Evolutionary conservation across 2,888 invertebrate species (phyloP).

Genomic region (Tolmerus cingulatus): DNA sequence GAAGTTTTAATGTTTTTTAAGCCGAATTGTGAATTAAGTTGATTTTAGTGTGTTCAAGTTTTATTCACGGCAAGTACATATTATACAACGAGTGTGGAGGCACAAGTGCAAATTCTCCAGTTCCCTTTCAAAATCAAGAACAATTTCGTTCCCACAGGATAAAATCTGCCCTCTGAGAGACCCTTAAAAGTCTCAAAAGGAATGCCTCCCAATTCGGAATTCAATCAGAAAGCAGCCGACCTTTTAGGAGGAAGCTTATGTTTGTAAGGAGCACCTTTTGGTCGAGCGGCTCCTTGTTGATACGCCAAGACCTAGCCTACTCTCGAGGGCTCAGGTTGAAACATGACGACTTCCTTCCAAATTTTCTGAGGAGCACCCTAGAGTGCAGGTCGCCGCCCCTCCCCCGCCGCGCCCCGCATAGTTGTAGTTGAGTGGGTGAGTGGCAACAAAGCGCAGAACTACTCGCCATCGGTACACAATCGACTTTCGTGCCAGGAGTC

Average conservation of each 20-base stretch:
- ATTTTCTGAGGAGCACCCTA: neutral
- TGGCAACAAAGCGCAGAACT: slow-evolving; percentile 30
- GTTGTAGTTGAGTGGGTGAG: neutral
- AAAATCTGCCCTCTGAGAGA: neutral
- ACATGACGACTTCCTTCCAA: slow-evolving; percentile 35
- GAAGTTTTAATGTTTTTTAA: no score
- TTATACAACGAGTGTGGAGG: neutral
- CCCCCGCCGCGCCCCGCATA: neutral
- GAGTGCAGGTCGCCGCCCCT: neutral
- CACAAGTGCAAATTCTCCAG: neutral
- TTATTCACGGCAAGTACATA: neutral
- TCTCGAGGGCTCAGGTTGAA: neutral
- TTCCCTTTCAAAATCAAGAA: neutral
- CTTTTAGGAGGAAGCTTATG: neutral
- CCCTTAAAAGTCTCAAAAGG: neutral
- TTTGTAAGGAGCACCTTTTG: neutral
- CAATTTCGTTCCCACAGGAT: neutral
- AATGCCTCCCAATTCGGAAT: neutral
- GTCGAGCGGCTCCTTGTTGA: neutral
- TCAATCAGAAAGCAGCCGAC: neutral
- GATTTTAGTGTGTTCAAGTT: neutral
- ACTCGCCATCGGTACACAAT: slow-evolving; percentile 40
- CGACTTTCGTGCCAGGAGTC: slow-evolving; percentile 34
- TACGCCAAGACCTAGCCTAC: neutral
- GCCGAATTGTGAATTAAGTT: neutral